Evolutionary conservation across 2,113 vertebrate species (phyloP), one percentile per base, ranked within the genome.

Genomic region (Chaetops frenatus): DNA sequence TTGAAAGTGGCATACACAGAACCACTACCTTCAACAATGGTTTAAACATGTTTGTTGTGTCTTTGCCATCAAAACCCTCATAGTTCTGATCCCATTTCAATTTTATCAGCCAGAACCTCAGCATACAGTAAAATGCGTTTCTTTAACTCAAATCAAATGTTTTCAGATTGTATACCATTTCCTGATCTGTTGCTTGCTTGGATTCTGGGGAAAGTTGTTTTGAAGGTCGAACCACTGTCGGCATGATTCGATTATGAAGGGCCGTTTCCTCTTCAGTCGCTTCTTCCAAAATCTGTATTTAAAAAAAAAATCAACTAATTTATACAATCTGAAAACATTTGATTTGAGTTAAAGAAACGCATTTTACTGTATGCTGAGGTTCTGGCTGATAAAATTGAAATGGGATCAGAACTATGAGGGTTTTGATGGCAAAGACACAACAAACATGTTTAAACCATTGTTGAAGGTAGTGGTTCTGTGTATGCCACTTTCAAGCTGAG

Each of bases 221-320:
- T 36, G 99, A 98, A 58, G 99, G 99, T 88, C 98, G 98, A 94
- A 99, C 99, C 19, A 99, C 99, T 24, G 99, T 99, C 7, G 99
- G 99, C 99, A 99, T 99, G 81, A 99, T 99, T 76, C 94, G 98
- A 95, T 99, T 99, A 82, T 99, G 99, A 92, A 99, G 99, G 35
- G 99, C 97, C 7, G 99, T 99, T 98, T 99, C 99, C 92, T 99
- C 99, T 94, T 99, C 99, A 11, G 99, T 99, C 86, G 99, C 98
- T 96, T 99, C 99, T 88, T 99, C 99, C 29, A 99, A 97, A 95
- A 99, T 98, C 99, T 99, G 50, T 40, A 72, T 92, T 83, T 15
- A 47, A 47, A 57, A 21, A 65, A 87, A 61, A 21, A 81, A 58
- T 16, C 15, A 53, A 45, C 6, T 81, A 8, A 71, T 44, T 85